Conservation (phyloP, 2,888 invertebrate species). For the Notocelia uddmanniana region DNA sequence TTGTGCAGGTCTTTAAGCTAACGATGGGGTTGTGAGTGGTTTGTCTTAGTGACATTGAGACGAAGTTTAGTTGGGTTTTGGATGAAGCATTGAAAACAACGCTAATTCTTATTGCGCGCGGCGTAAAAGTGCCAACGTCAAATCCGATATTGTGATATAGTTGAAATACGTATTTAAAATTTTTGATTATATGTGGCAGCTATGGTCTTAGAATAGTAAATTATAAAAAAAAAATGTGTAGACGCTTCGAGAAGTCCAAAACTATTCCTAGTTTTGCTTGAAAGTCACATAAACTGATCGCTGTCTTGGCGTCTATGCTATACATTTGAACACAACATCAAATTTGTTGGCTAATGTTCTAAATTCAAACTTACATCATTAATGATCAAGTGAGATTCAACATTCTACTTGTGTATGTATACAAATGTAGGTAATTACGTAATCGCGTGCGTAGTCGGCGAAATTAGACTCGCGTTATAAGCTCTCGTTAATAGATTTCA, state of each 20-base stretch:
- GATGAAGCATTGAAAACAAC: background rate
- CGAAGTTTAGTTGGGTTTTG: background rate
- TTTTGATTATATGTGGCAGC: too few relatives aligned
- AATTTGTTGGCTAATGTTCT: background rate
- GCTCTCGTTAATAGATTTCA: constrained; percentile 59
- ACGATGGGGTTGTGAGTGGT: constrained; percentile 1
- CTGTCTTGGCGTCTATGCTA: background rate
- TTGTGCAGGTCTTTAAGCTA: background rate
- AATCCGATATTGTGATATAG: too few relatives aligned
- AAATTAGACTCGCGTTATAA: constrained; percentile 34
- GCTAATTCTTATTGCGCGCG: too few relatives aligned
- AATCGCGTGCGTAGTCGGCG: constrained; percentile 21
- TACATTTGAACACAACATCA: background rate
- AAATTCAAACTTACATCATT: background rate
- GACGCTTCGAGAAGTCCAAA: too few relatives aligned
- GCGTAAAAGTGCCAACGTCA: too few relatives aligned
- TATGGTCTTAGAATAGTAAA: too few relatives aligned
- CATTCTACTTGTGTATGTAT: background rate
- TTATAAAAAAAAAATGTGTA: too few relatives aligned
- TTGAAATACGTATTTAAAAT: too few relatives aligned
- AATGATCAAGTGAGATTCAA: background rate
- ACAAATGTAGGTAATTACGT: constrained; percentile 25
- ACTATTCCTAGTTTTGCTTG: background rate
- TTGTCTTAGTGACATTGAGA: background rate
- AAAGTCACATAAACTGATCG: too few relatives aligned